A percentile compares a stretch with the other conserved stretches of the same genome.
These are phyloP conservation scores for Calyptommatus sinebrachiatus DNA, from an alignment of 2,113 vertebrate genomes.

Conservation along the genomic window DNA sequence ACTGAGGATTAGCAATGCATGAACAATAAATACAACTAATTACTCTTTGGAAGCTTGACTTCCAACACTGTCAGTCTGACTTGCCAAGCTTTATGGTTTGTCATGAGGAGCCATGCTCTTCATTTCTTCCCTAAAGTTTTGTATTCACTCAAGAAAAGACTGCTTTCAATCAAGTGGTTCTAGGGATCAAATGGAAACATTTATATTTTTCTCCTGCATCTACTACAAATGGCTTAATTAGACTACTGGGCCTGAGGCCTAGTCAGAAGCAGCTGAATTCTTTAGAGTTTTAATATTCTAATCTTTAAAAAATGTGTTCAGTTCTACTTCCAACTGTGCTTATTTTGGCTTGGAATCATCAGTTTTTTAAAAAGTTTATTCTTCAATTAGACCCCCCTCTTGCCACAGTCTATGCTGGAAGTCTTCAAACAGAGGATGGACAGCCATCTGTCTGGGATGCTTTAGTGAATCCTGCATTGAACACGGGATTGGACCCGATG, in stretches of 20 bases:
- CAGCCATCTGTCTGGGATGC: too few relatives aligned
- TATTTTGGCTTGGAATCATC: too few relatives aligned
- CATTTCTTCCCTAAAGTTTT: slow-evolving; percentile 40
- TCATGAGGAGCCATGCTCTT: background rate
- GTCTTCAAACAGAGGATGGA: too few relatives aligned
- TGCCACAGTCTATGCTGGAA: background rate
- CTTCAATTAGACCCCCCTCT: background rate
- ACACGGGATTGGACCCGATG: too few relatives aligned
- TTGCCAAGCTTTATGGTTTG: slow-evolving; percentile 40
- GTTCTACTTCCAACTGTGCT: too few relatives aligned
- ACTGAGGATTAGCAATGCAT: slow-evolving; percentile 36
- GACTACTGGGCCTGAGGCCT: background rate
- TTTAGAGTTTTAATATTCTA: background rate
- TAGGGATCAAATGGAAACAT: background rate
- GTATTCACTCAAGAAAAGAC: slow-evolving; percentile 6
- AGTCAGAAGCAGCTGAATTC: background rate
- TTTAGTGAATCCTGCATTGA: too few relatives aligned
- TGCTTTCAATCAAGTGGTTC: background rate
- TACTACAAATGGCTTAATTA: background rate
- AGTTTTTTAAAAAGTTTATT: too few relatives aligned
- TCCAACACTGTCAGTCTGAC: slow-evolving; percentile 41
- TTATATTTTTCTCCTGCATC: background rate
- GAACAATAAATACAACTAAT: slow-evolving; percentile 34
- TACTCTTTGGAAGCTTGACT: slow-evolving; percentile 34
- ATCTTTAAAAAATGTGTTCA: background rate